Base-by-base conservation (phyloP, 2,888 invertebrate species). In the Corbicula japonica region DNA sequence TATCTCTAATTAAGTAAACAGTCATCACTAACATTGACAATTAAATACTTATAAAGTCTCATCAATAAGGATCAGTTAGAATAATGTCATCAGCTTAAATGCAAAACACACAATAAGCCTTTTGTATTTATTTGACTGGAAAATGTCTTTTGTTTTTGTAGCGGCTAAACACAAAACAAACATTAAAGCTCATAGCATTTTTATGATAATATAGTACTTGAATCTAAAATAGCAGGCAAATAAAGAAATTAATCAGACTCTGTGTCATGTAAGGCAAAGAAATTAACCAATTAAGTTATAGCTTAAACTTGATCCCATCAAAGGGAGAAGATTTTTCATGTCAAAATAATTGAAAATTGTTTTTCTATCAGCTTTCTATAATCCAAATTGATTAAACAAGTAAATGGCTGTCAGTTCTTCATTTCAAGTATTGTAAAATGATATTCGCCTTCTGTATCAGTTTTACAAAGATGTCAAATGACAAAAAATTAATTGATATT, bases 241-340 rank as follows among this genome's bases (percentile, higher is more conserved):
- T 18, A 30, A 54, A 32, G 23, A 18, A n/a, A 54, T 54, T 2
- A 32, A 30, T 54, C 54, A 54, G 54, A n/a, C 54, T 54, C 32
- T 30, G 6, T 18, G 10, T 3, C 54, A 12, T 54, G 54, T 30
- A 23, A 34, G 32, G 18, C 32, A 54, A 54, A 30, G 18, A 30
- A 54, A 54, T 54, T 54, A 30, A 26, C 52, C 52, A 52, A 52
- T 52, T 52, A 23, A 52, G 52, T 52, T 52, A 52, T 52, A 26
- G 5, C 52, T n/a, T 26, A 26, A 61, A 60, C 30, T 62, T 68
- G 34, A 66, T 61, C 41, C 38, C 41, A 41, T 58, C 61, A 35
- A 50, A 30, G 35, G 28, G 23, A 48, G 61, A 60, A 68, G 46
- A 68, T 54, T 68, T 68, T 61, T 75, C 75, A 68, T 75, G 75